Percentiles rank a stretch among this genome's conserved stretches.
Evolutionary conservation across 2,113 vertebrate species (phyloP).

Genomic region (Strix uralensis): DNA sequence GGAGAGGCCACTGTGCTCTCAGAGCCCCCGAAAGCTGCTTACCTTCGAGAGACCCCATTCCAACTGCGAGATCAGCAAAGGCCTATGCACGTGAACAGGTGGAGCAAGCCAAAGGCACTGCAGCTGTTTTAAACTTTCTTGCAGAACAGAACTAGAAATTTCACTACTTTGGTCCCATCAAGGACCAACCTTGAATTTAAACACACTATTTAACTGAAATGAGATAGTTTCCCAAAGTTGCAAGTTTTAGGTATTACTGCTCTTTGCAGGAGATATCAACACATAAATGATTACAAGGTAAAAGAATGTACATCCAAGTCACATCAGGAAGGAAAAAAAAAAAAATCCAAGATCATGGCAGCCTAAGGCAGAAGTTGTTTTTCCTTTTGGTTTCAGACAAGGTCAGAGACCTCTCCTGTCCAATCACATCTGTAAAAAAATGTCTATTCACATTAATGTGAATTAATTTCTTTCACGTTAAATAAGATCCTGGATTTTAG

Average conservation of each 20-base stretch:
- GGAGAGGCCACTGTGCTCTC: background rate
- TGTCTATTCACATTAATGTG: background rate
- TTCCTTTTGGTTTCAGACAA: background rate
- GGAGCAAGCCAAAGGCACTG: background rate
- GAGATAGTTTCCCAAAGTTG: background rate
- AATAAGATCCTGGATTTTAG: background rate
- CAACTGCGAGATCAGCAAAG: background rate
- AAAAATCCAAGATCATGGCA: background rate
- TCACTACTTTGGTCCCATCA: rapidly evolving
- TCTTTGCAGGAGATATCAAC: background rate
- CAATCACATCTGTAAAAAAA: background rate
- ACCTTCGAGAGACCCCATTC: background rate
- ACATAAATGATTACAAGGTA: background rate
- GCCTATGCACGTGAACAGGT: background rate
- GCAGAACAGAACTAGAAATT: background rate
- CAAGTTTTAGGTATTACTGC: background rate
- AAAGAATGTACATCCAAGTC: background rate
- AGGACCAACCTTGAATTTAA: background rate
- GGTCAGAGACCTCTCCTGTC: background rate
- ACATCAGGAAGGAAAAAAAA: background rate
- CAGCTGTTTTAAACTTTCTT: background rate
- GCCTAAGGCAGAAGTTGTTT: background rate
- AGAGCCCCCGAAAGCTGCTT: background rate
- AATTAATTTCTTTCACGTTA: background rate
- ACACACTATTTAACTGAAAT: background rate